Evolutionary conservation across 2,888 invertebrate species (phyloP).

Genomic region (Anticlea derivata): DNA sequence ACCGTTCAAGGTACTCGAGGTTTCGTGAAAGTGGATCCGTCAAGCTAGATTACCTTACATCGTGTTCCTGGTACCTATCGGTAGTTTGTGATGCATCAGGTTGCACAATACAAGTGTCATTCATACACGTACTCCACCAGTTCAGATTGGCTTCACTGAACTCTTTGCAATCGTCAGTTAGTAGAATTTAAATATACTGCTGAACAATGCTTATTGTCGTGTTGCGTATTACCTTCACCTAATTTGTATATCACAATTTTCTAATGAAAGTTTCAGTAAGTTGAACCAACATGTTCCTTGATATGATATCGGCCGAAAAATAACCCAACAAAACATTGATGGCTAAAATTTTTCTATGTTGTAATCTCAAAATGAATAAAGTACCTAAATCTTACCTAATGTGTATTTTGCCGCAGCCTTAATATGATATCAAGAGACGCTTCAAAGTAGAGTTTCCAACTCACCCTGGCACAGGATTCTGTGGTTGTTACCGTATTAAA

Average conservation of each 20-base stretch:
- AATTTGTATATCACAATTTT: constrained; percentile 38
- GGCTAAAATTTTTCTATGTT: constrained; percentile 11
- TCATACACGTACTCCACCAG: constrained; percentile 19
- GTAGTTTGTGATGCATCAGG: constrained; percentile 41
- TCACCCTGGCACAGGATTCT: too few species aligned
- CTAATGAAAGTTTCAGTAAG: constrained; percentile 6
- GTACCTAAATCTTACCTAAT: neutral
- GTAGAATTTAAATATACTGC: constrained; percentile 32
- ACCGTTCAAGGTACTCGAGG: constrained; percentile 25
- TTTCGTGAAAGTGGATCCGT: constrained; percentile 49
- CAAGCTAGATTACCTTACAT: constrained; percentile 43
- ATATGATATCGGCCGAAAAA: constrained; percentile 21
- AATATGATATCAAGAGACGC: too few species aligned
- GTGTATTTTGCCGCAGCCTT: too few species aligned
- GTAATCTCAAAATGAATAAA: constrained; percentile 17
- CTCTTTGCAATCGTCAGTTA: constrained; percentile 32
- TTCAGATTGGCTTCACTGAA: constrained; percentile 25
- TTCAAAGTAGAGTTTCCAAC: neutral
- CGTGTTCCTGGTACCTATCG: constrained; percentile 54
- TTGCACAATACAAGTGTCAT: constrained; percentile 47
- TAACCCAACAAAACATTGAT: constrained; percentile 16
- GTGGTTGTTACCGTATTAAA: too few species aligned
- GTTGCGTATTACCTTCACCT: constrained; percentile 48
- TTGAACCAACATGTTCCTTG: constrained; percentile 15
- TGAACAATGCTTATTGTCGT: constrained; percentile 48